A percentile compares a stretch with the other conserved stretches of the same genome.
These are phyloP conservation scores for Mormyrus iriodes DNA, from an alignment of 2,113 vertebrate species.

Conservation along the genomic window DNA sequence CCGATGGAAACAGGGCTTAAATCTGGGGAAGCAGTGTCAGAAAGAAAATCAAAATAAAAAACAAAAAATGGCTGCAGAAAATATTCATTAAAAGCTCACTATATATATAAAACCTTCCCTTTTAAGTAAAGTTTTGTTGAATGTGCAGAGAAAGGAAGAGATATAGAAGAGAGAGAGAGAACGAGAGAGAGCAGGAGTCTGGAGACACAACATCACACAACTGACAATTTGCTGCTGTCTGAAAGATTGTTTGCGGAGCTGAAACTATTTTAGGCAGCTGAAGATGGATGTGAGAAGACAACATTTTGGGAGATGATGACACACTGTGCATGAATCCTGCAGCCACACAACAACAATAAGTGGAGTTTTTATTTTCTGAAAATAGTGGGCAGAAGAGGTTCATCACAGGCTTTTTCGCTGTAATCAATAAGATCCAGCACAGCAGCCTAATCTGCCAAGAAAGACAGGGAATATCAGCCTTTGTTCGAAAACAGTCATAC, in stretches of 20 bases:
- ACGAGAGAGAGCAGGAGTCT: neutral
- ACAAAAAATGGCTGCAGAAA: neutral
- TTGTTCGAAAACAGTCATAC: neutral
- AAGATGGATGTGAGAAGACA: constrained; percentile 6
- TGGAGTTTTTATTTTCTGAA: neutral
- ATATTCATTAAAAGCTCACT: neutral
- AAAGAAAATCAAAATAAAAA: neutral
- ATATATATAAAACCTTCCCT: neutral
- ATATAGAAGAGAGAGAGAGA: neutral
- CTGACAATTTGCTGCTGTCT: neutral
- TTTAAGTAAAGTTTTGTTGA: neutral
- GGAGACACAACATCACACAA: neutral
- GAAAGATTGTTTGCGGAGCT: neutral
- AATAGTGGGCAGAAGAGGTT: neutral
- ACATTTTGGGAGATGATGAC: neutral
- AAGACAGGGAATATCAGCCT: neutral
- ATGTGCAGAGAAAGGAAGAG: neutral
- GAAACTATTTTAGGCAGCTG: neutral
- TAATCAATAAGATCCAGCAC: neutral
- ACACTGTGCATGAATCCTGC: neutral
- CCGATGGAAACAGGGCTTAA: neutral
- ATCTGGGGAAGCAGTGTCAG: neutral
- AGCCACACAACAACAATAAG: neutral
- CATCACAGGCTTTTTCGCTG: neutral
- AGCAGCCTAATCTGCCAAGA: neutral